These are phyloP conservation scores for Drosophila falleni DNA, from an alignment of 2,888 invertebrate species.

Conservation along the genomic window DNA sequence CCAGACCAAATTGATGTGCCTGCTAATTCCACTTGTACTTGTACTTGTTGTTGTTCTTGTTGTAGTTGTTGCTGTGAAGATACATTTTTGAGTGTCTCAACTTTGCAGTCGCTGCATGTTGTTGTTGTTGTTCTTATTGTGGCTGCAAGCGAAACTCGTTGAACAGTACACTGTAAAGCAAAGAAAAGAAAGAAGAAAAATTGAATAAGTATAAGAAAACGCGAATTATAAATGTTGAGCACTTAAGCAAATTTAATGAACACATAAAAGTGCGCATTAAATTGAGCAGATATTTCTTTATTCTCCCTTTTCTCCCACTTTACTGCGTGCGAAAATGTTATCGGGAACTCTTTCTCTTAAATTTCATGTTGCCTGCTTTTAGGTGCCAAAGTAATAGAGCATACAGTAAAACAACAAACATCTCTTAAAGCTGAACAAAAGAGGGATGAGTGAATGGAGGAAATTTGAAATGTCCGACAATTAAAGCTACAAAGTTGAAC, in stretches of 20 bases:
- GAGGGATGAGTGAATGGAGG: neutral
- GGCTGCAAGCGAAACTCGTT: conserved; percentile 45
- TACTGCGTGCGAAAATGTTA: conserved; percentile 28
- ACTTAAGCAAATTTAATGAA: conserved; percentile 71
- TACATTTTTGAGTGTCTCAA: conserved; percentile 59
- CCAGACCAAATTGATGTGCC: conserved; percentile 65
- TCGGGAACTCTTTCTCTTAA: neutral
- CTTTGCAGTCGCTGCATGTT: conserved; percentile 43
- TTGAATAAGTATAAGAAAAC: conserved; percentile 22
- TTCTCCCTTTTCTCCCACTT: conserved; percentile 13
- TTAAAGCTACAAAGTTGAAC: conserved; percentile 33
- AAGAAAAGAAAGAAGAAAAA: neutral
- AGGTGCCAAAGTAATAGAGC: conserved; percentile 5
- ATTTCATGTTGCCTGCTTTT: conserved; percentile 18
- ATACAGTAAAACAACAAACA: neutral
- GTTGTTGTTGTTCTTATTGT: conserved; percentile 27
- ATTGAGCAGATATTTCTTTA: conserved; percentile 63
- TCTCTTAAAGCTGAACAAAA: neutral
- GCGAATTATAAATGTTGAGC: conserved; percentile 67
- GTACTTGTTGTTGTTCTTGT: conserved; percentile 9
- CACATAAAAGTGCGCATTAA: conserved; percentile 57
- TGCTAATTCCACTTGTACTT: conserved; percentile 47
- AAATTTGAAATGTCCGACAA: conserved; percentile 17
- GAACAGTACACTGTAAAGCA: conserved; percentile 18
- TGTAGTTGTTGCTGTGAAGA: conserved; percentile 17